Percentiles rank a stretch among this genome's conserved stretches.
phyloP scores from a whole-genome alignment of 2,797 vertebrate genomes.

The Sebastes paucispinis region DNA sequence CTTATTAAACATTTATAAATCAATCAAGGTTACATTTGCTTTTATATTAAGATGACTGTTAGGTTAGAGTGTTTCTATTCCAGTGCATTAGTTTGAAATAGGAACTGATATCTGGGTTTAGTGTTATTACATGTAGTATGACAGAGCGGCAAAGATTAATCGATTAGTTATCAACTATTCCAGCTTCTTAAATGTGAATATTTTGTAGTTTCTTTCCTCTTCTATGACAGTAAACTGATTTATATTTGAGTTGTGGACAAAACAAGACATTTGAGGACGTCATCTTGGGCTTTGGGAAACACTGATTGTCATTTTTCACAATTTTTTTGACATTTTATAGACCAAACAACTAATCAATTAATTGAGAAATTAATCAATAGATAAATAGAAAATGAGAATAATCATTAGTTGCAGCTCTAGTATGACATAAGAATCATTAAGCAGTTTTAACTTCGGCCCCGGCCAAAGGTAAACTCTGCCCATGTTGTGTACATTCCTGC shows the following conservation, averaged over 20 bases:
- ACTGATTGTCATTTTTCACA: too few species aligned
- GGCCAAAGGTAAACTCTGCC: conserved; percentile 40
- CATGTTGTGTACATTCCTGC: neutral
- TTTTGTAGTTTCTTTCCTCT: too few species aligned
- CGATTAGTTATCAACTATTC: too few species aligned
- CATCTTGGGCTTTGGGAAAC: fast-evolving
- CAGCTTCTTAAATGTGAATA: too few species aligned
- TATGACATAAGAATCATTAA: neutral
- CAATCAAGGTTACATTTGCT: neutral
- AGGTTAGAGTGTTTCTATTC: neutral
- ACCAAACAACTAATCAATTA: too few species aligned
- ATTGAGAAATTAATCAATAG: fast-evolving
- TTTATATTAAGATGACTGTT: neutral
- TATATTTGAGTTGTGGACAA: too few species aligned
- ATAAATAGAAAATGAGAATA: too few species aligned
- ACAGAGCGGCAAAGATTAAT: too few species aligned
- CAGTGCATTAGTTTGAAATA: neutral
- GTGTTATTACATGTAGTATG: neutral
- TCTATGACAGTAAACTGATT: fast-evolving
- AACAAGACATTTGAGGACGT: too few species aligned
- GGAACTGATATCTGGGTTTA: neutral
- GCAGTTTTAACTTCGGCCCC: neutral
- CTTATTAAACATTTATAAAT: too few species aligned
- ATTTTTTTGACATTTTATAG: too few species aligned
- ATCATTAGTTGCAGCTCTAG: too few species aligned